These are phyloP conservation scores for Acanthosepion lycidas DNA, from an alignment of 2,888 invertebrate species.

Conservation along the genomic window DNA sequence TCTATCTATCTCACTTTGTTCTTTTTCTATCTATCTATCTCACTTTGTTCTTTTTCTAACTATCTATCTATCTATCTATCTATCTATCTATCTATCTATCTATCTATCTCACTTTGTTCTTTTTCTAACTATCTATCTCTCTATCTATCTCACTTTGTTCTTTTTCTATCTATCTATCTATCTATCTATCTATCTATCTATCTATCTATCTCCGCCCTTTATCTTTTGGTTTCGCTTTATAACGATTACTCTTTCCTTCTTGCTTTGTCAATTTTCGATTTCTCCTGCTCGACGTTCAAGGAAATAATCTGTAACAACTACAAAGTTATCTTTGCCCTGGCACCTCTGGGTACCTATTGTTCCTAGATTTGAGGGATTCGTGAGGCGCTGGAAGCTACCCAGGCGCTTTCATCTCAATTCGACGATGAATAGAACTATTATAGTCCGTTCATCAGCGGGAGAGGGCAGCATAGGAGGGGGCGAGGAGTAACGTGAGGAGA, in stretches of 20 bases:
- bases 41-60: too few relatives aligned
- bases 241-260: neutral
- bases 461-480: neutral
- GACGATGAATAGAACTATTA: slow-evolving; percentile 22
- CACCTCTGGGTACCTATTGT: slow-evolving; percentile 14
- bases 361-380: slow-evolving; percentile 33
- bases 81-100: too few relatives aligned
- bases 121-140: too few relatives aligned
- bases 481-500: neutral
- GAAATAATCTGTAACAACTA: neutral
- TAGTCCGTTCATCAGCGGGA: neutral
- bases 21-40: too few relatives aligned
- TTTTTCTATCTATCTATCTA: too few relatives aligned
- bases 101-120: too few relatives aligned
- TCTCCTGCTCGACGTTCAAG: neutral
- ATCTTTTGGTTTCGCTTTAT: neutral
- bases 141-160: too few relatives aligned
- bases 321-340: slow-evolving; percentile 18
- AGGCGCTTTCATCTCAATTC: slow-evolving; percentile 33
- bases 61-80: too few relatives aligned
- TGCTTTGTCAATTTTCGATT: slow-evolving; percentile 1
- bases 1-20: too few relatives aligned
- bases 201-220: neutral
- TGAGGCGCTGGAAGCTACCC: slow-evolving; percentile 14
- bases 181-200: too few relatives aligned